These are phyloP conservation scores for Bradypodion ventrale DNA, from an alignment of 2,797 vertebrate genomes.

Conservation along the genomic window DNA sequence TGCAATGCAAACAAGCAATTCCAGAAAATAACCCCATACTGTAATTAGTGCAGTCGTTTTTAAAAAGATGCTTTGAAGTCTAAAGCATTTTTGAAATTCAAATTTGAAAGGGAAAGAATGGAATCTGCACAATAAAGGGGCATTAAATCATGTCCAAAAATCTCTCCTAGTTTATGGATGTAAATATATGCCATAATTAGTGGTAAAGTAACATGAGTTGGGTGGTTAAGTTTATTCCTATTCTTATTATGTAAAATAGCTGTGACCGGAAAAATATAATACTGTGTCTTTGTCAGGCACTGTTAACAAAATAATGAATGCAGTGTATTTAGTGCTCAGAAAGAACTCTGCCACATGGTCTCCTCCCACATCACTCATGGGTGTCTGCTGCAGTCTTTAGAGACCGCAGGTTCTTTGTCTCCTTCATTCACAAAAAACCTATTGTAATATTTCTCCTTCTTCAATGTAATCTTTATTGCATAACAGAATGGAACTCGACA, in stretches of 20 bases:
- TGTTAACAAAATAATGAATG: conserved; percentile 66
- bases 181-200: conserved; percentile 83
- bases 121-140: conserved; percentile 92
- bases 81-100: conserved; percentile 95
- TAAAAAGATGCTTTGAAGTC: conserved; percentile 92
- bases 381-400: conserved; percentile 54
- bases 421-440: conserved; percentile 55
- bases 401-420: conserved; percentile 66
- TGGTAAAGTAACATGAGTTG: conserved; percentile 74
- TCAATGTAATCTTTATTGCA: conserved; percentile 45
- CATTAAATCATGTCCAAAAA: conserved; percentile 74
- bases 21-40: conserved; percentile 81
- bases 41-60: conserved; percentile 86
- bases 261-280: conserved; percentile 68
- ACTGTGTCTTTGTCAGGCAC: conserved; percentile 66
- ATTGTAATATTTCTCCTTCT: conserved; percentile 28
- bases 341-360: conserved; percentile 63
- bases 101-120: conserved; percentile 84
- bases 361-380: conserved; percentile 63
- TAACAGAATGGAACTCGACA: conserved; percentile 51
- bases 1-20: conserved; percentile 93
- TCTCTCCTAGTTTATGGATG: conserved; percentile 76
- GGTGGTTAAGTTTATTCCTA: conserved; percentile 73
- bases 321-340: conserved; percentile 60
- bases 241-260: conserved; percentile 81